Percentiles rank a stretch among this genome's conserved stretches.
These are phyloP conservation scores for Bombus fervidus DNA, from an alignment of 1,140 invertebrate genomes.

Conservation along the genomic window DNA sequence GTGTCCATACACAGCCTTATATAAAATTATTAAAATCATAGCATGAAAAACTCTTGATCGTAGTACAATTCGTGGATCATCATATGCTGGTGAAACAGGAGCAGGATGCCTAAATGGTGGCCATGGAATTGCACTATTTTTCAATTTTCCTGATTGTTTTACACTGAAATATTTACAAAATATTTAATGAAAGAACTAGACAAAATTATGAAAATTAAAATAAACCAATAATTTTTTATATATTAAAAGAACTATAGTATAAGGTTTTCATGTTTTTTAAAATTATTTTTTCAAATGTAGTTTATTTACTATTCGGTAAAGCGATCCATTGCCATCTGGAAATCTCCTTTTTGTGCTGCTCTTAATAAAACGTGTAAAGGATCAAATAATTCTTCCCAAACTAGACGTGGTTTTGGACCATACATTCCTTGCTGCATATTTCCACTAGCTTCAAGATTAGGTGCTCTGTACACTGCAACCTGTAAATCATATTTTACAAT, in stretches of 20 bases:
- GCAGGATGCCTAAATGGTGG: constrained; percentile 91
- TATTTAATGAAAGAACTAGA: not conserved
- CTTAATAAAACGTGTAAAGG: constrained; percentile 95
- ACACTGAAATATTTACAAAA: constrained; percentile 80
- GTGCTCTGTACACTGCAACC: constrained; percentile 90
- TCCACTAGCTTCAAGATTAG: constrained; percentile 90
- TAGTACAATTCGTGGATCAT: constrained; percentile 88
- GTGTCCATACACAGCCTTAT: constrained; percentile 91
- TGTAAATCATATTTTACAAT: constrained; percentile 66
- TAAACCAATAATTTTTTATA: not conserved
- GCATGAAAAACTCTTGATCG: constrained; percentile 93
- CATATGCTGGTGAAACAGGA: constrained; percentile 86
- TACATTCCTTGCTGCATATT: constrained; percentile 97
- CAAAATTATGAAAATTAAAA: not conserved
- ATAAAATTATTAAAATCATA: constrained; percentile 91
- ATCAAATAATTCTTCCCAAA: constrained; percentile 97
- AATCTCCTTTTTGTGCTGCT: constrained; percentile 95
- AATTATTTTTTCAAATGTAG: not conserved
- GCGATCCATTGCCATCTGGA: constrained; percentile 96
- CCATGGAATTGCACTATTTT: constrained; percentile 88
- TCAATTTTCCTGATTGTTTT: constrained; percentile 86
- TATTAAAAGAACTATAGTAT: constrained; percentile 14
- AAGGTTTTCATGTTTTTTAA: not conserved
- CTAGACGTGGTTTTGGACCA: constrained; percentile 89
- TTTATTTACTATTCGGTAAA: constrained; percentile 91